Evolutionary conservation across 2,888 invertebrate species (phyloP).

Genomic region (Rhopalosiphum nymphaeae): DNA sequence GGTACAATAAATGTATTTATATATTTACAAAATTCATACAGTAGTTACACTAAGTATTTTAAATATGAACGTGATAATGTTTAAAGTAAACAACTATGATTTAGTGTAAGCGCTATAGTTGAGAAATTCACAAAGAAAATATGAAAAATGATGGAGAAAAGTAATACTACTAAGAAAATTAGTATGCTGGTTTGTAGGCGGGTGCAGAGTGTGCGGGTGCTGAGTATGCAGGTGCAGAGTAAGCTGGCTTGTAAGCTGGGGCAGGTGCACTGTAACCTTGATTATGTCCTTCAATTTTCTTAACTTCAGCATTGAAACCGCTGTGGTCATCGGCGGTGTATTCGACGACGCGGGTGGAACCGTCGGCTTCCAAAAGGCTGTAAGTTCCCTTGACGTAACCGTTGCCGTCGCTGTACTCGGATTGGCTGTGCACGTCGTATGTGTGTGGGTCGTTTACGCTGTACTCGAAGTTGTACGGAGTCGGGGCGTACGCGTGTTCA

Average conservation of each 20-base stretch:
- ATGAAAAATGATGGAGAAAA: background rate
- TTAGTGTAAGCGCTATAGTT: background rate
- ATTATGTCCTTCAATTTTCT: slow-evolving; percentile 69
- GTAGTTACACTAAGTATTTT: too few species aligned
- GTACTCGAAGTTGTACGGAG: slow-evolving; percentile 68
- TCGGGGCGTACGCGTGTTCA: slow-evolving; percentile 68
- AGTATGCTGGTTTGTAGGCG: background rate
- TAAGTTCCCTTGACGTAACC: slow-evolving; percentile 73
- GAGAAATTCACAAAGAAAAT: background rate
- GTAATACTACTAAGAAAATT: background rate
- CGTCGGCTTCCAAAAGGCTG: slow-evolving; percentile 74
- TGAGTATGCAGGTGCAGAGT: slow-evolving; percentile 23
- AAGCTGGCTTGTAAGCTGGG: background rate
- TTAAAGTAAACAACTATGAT: too few species aligned
- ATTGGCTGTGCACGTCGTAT: slow-evolving; percentile 29
- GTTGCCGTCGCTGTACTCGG: slow-evolving; percentile 70
- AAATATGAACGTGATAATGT: too few species aligned
- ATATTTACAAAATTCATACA: too few species aligned
- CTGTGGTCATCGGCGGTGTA: slow-evolving; percentile 73
- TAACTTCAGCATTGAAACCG: slow-evolving; percentile 76
- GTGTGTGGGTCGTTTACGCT: slow-evolving; percentile 70
- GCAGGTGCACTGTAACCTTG: background rate
- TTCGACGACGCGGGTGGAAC: slow-evolving; percentile 73
- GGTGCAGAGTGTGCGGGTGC: slow-evolving; percentile 34
- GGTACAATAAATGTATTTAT: too few species aligned